A percentile compares a stretch with the other conserved stretches of the same genome.
Evolutionary conservation across 2,888 invertebrate genomes (phyloP).

Genomic region (Timandra comae): DNA sequence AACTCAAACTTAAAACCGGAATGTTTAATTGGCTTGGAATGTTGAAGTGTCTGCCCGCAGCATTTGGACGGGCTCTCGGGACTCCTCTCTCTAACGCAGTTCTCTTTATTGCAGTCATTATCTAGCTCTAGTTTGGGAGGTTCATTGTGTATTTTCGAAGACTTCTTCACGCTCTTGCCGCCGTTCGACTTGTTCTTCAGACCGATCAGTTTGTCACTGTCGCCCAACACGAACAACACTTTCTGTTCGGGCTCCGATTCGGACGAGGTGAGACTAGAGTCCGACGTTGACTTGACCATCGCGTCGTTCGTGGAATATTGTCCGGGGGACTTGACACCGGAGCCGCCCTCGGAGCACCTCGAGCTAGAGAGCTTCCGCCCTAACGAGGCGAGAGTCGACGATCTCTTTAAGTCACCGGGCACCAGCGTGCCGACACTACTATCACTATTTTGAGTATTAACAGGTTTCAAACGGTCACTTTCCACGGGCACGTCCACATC

Average conservation of each 20-base stretch:
- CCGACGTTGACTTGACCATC: slow-evolving; percentile 46
- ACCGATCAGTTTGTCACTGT: slow-evolving; percentile 81
- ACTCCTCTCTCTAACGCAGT: slow-evolving; percentile 37
- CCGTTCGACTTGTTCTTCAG: slow-evolving; percentile 74
- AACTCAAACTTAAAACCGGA: slow-evolving; percentile 85
- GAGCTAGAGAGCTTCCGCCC: slow-evolving; percentile 57
- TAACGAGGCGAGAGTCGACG: slow-evolving; percentile 54
- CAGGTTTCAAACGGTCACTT: slow-evolving; percentile 24
- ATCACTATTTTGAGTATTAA: slow-evolving; percentile 49
- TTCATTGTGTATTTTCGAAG: slow-evolving; percentile 48
- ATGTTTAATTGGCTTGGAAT: slow-evolving; percentile 79
- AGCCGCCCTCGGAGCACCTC: slow-evolving; percentile 13
- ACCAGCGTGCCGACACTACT: slow-evolving; percentile 50
- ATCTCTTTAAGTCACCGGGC: slow-evolving; percentile 50
- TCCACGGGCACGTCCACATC: slow-evolving; percentile 25
- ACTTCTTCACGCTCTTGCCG: slow-evolving; percentile 60
- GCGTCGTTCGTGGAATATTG: slow-evolving; percentile 52
- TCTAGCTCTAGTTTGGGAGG: slow-evolving; percentile 31
- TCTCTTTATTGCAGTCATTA: slow-evolving; percentile 33
- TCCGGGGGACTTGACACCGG: slow-evolving; percentile 32
- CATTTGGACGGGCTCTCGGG: slow-evolving; percentile 58
- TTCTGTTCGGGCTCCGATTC: slow-evolving; percentile 48
- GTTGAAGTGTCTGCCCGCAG: slow-evolving; percentile 71
- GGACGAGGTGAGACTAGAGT: slow-evolving; percentile 55
- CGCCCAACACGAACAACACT: slow-evolving; percentile 84